Evolutionary conservation across 2,113 vertebrate genomes (phyloP).

Genomic region (Myotis brandtii): DNA sequence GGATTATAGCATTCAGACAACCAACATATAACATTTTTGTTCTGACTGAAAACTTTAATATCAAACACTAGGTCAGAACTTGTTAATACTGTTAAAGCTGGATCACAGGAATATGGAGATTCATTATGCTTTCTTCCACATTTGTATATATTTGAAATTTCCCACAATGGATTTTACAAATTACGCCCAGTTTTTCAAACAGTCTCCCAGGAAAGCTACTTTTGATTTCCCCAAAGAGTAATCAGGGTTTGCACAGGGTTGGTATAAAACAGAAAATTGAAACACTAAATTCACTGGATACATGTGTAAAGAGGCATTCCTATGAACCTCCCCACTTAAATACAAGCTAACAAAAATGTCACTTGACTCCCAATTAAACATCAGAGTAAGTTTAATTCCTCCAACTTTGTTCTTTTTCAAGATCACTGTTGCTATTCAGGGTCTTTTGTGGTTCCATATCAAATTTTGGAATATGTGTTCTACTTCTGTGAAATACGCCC

Average conservation of each 20-base stretch:
- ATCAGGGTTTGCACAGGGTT: neutral
- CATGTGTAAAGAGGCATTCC: neutral
- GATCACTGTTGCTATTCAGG: neutral
- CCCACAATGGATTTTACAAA: constrained; percentile 4
- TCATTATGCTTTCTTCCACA: neutral
- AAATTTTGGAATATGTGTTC: neutral
- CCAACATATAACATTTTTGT: neutral
- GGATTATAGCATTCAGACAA: neutral
- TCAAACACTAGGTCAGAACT: neutral
- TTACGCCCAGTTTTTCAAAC: neutral
- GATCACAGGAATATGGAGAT: constrained; percentile 3
- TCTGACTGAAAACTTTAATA: neutral
- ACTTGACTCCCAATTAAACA: neutral
- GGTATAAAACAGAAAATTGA: neutral
- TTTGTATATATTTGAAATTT: neutral
- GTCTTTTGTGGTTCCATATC: neutral
- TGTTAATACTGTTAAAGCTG: neutral
- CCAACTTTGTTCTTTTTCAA: neutral
- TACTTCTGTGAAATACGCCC: neutral
- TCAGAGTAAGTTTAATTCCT: neutral
- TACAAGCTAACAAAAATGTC: neutral
- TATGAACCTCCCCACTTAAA: neutral
- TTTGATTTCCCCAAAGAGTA: neutral
- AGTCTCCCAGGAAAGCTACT: constrained; percentile 7
- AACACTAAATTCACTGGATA: neutral